Percentiles rank a stretch among this genome's conserved stretches.
Evolutionary conservation across 92 coral and sea anemone genomes (phyloP).

Genomic region (Porites divaricata): DNA sequence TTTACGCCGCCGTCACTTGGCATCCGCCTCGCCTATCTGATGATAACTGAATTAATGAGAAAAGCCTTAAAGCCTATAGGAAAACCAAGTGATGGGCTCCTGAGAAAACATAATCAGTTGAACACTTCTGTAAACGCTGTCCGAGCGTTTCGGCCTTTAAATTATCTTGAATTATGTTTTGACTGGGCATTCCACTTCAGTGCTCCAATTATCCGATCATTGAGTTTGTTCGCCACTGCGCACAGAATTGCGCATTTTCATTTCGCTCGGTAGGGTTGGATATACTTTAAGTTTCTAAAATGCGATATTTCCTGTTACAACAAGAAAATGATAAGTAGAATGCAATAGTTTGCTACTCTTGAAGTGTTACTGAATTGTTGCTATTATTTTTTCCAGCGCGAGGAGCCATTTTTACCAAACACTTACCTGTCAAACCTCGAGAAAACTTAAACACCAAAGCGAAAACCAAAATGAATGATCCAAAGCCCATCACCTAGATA

Average conservation of each 20-base stretch:
- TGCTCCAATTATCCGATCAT: neutral
- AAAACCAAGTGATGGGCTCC: too few relatives aligned
- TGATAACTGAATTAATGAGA: neutral
- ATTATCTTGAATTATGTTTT: neutral
- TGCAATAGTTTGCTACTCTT: too few relatives aligned
- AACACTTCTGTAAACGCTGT: neutral
- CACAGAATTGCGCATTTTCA: neutral
- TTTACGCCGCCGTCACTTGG: neutral
- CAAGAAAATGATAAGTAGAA: neutral
- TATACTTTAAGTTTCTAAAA: neutral
- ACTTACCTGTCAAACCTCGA: conserved; percentile 42
- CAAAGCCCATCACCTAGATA: conserved; percentile 16
- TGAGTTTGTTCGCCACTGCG: neutral
- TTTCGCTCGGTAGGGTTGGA: neutral
- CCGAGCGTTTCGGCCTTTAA: neutral
- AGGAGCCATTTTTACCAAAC: conserved; percentile 13
- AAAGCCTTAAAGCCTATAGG: too few relatives aligned
- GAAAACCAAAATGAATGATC: neutral
- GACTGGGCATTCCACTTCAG: conserved; percentile 15
- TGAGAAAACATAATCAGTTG: too few relatives aligned
- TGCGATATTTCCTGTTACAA: neutral
- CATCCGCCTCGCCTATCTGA: too few relatives aligned
- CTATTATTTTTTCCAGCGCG: neutral
- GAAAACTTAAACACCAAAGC: conserved; percentile 33
- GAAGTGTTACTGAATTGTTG: neutral